phyloP scores from a whole-genome alignment of 2,113 vertebrate genomes.

The Corythornis cristatus region DNA sequence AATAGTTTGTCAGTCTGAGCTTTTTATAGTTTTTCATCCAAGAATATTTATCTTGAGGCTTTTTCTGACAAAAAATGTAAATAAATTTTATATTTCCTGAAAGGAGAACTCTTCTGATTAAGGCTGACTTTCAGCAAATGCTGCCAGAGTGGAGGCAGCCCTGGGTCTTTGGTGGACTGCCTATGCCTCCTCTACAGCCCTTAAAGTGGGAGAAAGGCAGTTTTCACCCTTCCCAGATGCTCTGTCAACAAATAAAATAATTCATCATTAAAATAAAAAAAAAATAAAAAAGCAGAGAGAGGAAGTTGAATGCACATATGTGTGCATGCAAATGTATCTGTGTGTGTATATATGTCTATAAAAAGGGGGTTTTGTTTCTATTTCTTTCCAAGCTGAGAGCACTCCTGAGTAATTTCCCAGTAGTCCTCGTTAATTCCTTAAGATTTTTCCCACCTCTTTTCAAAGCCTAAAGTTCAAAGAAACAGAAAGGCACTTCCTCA shows the following conservation, averaged over 20 bases:
- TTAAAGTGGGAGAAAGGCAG: not conserved
- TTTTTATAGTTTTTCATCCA: conserved; percentile 54
- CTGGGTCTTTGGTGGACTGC: not conserved
- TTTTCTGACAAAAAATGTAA: not conserved
- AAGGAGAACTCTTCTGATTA: not conserved
- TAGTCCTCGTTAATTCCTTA: conserved; percentile 71
- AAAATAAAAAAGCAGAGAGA: not conserved
- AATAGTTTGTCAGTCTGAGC: conserved; percentile 58
- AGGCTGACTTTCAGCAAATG: not conserved
- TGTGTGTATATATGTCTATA: accelerated
- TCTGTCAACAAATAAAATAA: not conserved
- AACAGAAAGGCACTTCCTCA: conserved; percentile 54
- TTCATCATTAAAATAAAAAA: not conserved
- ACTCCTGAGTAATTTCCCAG: conserved; percentile 58
- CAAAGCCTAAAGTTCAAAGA: conserved; percentile 75
- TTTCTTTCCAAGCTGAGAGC: conserved; percentile 22
- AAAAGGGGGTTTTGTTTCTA: accelerated
- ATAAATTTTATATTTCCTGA: not conserved
- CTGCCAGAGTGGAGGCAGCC: not conserved
- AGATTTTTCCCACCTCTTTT: conserved; percentile 64
- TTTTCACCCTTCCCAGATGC: not conserved
- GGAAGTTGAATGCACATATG: not conserved
- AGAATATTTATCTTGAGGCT: conserved; percentile 41
- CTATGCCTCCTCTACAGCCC: not conserved
- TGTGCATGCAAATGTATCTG: accelerated